These are phyloP conservation scores for Circaetus cinerascens DNA, from an alignment of 2,113 vertebrate genomes.

Conservation along the genomic window DNA sequence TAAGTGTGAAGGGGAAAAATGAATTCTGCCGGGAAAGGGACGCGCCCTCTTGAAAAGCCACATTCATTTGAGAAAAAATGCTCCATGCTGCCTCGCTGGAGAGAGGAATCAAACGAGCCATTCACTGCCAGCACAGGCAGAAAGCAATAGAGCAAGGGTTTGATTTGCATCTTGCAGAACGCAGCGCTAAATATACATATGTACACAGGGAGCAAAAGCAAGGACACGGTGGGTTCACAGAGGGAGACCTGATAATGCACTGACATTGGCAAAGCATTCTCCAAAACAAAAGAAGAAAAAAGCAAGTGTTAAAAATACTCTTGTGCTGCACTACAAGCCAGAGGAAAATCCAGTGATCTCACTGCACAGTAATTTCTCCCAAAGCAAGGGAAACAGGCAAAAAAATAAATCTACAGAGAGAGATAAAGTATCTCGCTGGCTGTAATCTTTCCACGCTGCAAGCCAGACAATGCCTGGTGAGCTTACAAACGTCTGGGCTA, in stretches of 20 bases:
- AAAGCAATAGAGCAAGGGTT: background rate
- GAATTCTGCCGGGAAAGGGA: background rate
- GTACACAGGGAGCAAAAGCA: background rate
- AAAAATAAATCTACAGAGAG: constrained; percentile 59
- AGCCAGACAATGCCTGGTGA: constrained; percentile 53
- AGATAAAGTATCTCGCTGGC: constrained; percentile 63
- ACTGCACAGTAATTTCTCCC: constrained; percentile 62
- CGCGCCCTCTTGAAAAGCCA: constrained; percentile 16
- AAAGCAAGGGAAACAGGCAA: constrained; percentile 54
- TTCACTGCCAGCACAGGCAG: background rate
- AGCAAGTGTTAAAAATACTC: constrained; percentile 10
- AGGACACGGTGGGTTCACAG: background rate
- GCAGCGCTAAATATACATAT: background rate
- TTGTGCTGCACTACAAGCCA: constrained; percentile 34
- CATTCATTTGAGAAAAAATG: background rate
- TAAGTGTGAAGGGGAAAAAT: constrained; percentile 12
- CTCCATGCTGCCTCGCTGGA: rapidly evolving
- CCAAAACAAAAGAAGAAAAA: background rate
- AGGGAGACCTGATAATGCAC: background rate
- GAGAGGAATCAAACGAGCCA: background rate
- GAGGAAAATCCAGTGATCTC: constrained; percentile 69
- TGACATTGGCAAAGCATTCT: background rate
- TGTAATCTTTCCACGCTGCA: constrained; percentile 41
- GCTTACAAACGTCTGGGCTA: constrained; percentile 48
- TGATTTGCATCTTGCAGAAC: background rate